A percentile compares a stretch with the other conserved stretches of the same genome.
Evolutionary conservation across 2,888 invertebrate species (phyloP).

Genomic region (Calliphora vomitoria): DNA sequence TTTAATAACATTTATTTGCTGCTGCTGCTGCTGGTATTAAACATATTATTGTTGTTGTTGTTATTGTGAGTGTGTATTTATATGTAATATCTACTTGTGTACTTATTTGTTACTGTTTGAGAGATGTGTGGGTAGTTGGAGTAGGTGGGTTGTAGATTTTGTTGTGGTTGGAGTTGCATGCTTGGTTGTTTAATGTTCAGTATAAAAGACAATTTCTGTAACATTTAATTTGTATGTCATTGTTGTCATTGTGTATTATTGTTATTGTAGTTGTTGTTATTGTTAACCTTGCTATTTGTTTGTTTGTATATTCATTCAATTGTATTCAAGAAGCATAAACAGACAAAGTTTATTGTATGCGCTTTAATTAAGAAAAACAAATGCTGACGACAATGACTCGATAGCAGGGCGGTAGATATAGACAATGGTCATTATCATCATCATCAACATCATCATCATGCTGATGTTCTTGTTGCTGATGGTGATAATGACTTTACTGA

Average conservation of each 20-base stretch:
- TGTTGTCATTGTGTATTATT: slow-evolving; percentile 34
- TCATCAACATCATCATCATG: not conserved
- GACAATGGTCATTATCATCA: not conserved
- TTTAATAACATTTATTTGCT: slow-evolving; percentile 22
- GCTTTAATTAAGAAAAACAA: slow-evolving; percentile 60
- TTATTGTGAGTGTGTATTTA: not conserved
- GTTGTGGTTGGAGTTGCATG: not conserved
- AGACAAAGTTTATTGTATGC: slow-evolving; percentile 38
- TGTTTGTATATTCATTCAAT: slow-evolving; percentile 32
- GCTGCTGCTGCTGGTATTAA: not conserved
- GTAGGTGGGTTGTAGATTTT: not conserved
- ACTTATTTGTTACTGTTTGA: too few relatives aligned
- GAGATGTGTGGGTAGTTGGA: not conserved
- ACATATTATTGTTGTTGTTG: not conserved
- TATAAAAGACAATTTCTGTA: slow-evolving; percentile 14
- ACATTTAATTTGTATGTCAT: slow-evolving; percentile 30
- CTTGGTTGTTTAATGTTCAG: not conserved
- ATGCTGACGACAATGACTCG: slow-evolving; percentile 35
- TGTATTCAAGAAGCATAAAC: slow-evolving; percentile 32
- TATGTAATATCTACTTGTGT: too few relatives aligned
- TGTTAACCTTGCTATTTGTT: not conserved
- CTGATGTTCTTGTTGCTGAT: not conserved
- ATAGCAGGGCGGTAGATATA: not conserved
- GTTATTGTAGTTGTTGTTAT: slow-evolving; percentile 7
- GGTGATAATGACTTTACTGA: not conserved